Evolutionary conservation across 2,113 vertebrate genomes (phyloP).

Genomic region (Aythya baeri): DNA sequence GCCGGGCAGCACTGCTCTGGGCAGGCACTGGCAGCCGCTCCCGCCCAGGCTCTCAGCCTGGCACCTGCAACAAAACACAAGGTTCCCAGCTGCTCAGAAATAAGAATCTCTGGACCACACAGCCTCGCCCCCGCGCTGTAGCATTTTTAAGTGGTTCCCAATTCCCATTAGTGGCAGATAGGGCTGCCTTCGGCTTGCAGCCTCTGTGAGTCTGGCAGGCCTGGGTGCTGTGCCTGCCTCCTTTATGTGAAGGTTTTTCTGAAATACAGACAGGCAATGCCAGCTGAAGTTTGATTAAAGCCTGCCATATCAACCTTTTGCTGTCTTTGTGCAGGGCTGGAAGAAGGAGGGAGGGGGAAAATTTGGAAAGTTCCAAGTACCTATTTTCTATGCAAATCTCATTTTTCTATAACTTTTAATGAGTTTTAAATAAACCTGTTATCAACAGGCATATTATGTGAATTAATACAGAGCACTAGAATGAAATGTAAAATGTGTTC

Average conservation of each 20-base stretch:
- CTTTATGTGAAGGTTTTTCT: not conserved
- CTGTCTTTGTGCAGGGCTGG: not conserved
- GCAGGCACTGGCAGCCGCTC: not conserved
- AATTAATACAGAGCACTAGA: slow-evolving; percentile 27
- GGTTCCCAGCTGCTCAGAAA: not conserved
- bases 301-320: not conserved
- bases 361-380: not conserved
- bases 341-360: not conserved
- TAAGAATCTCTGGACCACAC: not conserved
- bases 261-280: not conserved
- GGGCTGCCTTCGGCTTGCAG: not conserved
- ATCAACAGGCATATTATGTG: slow-evolving; percentile 5
- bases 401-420: slow-evolving; percentile 25
- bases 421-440: slow-evolving; percentile 44
- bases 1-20: not conserved
- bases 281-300: not conserved
- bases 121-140: fast-evolving
- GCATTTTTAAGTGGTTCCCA: not conserved
- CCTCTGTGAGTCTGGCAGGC: fast-evolving
- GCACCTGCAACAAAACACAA: not conserved
- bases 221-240: not conserved
- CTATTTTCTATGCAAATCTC: not conserved
- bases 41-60: not conserved
- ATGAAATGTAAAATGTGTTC: slow-evolving; percentile 54
- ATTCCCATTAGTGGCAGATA: not conserved